Conservation (phyloP, 2,888 invertebrate species). For the Dynastes tityus region DNA sequence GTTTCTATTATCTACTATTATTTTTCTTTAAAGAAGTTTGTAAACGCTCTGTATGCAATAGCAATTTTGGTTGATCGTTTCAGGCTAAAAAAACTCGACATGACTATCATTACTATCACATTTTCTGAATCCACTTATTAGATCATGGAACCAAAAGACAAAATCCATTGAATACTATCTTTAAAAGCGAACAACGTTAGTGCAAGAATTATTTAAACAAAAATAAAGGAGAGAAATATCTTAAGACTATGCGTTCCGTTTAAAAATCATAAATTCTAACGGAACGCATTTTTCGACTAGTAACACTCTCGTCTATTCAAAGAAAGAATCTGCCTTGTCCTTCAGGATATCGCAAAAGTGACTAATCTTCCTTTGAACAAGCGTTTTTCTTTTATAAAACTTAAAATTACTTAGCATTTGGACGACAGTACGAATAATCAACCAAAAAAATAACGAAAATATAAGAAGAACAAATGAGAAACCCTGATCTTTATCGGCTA, state of each 20-base stretch:
- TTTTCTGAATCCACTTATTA: too few species aligned
- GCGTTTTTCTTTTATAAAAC: conserved; percentile 27
- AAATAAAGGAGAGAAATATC: conserved; percentile 46
- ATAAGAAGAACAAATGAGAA: conserved; percentile 57
- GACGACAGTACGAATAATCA: conserved; percentile 28
- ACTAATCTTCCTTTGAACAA: conserved; percentile 29
- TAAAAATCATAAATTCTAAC: conserved; percentile 49
- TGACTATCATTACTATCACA: too few species aligned
- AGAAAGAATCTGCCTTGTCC: conserved; percentile 27
- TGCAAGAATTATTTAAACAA: conserved; percentile 18
- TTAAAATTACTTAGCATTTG: conserved; percentile 32
- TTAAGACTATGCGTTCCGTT: conserved; percentile 49
- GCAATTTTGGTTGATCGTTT: too few species aligned
- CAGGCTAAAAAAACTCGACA: too few species aligned
- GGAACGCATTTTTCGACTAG: conserved; percentile 60
- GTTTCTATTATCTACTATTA: too few species aligned
- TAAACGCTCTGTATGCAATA: too few species aligned
- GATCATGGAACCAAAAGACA: too few species aligned
- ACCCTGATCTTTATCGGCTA: conserved; percentile 66
- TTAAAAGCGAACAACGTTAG: conserved; percentile 42
- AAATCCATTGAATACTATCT: not conserved
- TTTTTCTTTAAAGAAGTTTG: too few species aligned
- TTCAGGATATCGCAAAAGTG: not conserved
- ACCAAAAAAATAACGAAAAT: conserved; percentile 21
- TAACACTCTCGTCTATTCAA: conserved; percentile 60